These are phyloP conservation scores for Lophius americanus DNA, from an alignment of 2,797 vertebrate species.

Conservation along the genomic window DNA sequence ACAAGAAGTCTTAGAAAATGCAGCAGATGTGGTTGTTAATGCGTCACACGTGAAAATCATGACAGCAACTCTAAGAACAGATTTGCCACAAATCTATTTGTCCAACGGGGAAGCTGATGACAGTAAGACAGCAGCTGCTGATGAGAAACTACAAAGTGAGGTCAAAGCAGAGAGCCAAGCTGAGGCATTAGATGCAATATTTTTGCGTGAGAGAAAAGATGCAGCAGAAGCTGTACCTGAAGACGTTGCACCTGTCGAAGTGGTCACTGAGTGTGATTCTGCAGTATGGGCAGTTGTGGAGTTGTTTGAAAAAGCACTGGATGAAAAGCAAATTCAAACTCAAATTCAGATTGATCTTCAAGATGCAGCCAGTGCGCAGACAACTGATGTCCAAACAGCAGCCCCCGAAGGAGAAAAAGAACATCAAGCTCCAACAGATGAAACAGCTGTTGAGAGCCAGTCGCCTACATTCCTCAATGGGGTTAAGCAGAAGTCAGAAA, in stretches of 20 bases:
- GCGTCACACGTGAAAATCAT: conserved; percentile 22
- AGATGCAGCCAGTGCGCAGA: conserved; percentile 33
- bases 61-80: conserved; percentile 1
- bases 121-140: conserved; percentile 1
- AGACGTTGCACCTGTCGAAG: conserved; percentile 33
- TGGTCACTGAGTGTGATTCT: conserved; percentile 46
- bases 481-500: conserved; percentile 19
- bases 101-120: conserved; percentile 26
- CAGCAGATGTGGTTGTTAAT: background rate
- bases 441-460: conserved; percentile 10
- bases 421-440: background rate
- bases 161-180: conserved; percentile 10
- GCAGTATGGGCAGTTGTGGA: conserved; percentile 48
- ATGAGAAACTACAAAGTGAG: conserved; percentile 18
- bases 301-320: conserved; percentile 46
- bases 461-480: background rate
- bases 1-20: conserved; percentile 23
- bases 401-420: conserved; percentile 5
- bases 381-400: background rate
- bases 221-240: conserved; percentile 7
- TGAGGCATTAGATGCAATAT: conserved; percentile 8
- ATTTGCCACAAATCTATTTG: conserved; percentile 7
- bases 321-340: conserved; percentile 54
- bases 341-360: conserved; percentile 59
- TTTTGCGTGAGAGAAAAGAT: background rate